Evolutionary conservation across 2,113 vertebrate genomes (phyloP), one percentile per base, ranked within the genome.

Genomic region (Catharus bicknelli): DNA sequence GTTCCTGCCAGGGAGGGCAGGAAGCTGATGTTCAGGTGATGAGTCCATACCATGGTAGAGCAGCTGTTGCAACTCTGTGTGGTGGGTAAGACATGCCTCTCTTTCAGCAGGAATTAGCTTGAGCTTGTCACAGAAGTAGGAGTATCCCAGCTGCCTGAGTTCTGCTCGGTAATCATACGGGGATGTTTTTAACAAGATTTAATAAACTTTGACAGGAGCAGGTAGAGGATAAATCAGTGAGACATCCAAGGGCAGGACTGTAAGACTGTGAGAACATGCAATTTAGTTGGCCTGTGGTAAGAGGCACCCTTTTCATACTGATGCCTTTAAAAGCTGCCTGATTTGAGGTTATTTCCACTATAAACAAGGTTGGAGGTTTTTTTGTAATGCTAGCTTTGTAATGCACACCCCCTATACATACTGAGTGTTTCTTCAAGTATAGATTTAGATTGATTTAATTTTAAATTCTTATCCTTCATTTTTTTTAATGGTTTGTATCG

Each of bases 41-140:
- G 19, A 54, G 38, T 69, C 43, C 11, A 2, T 45, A 26, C 34
- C 0, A 0, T n/a, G 50, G n/a, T 5, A 79, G 29, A 74, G 25
- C 54, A 76, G n/a, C 62, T 68, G 22, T 53, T 67, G 20, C 25
- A 50, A 34, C 25, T 21, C 30, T 17, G 13, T n/a, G 5, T 74
- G 13, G 40, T 54, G 32, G n/a, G 5, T 54, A 47, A 66, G 30
- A 40, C 32, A 38, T 59, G 45, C 72, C 32, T 62, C 32, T 85
- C 50, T 86, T 75, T 61, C 48, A 54, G 55, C 36, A 69, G 21
- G 20, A 43, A 48, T 82, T 54, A 40, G 23, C 67, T 61, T 43
- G 38, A 77, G 47, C 36, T 87, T 67, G 26, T 84, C 76, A 67
- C 67, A 63, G 48, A 48, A 91, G 36, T 1, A 43, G 20, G 25